A percentile compares a stretch with the other conserved stretches of the same genome.
phyloP scores from a whole-genome alignment of 2,888 invertebrate genomes.

The Rhaphigaster nebulosa region DNA sequence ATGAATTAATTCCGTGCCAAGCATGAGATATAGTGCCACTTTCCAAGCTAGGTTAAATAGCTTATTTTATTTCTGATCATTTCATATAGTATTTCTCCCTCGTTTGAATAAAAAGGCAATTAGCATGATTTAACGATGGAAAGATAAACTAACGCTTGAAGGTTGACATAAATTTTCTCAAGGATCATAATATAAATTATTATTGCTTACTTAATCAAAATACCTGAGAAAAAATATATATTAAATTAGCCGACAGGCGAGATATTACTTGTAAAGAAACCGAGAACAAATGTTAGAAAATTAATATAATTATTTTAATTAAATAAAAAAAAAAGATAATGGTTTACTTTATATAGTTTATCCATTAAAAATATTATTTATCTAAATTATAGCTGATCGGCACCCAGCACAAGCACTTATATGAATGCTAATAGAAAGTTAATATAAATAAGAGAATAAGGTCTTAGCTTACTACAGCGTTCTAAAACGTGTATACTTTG shows the following conservation, averaged over 20 bases:
- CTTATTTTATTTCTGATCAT: slow-evolving; percentile 21
- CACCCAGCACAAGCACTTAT: no score
- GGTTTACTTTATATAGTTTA: not conserved
- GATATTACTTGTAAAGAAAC: not conserved
- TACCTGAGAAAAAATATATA: not conserved
- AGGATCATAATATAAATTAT: slow-evolving; percentile 19
- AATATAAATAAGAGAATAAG: no score
- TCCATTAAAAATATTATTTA: no score
- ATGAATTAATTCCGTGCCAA: not conserved
- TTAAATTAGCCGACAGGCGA: not conserved
- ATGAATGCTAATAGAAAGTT: no score
- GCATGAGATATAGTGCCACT: not conserved
- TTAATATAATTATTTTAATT: not conserved
- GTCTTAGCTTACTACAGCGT: no score
- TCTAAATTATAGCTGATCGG: no score
- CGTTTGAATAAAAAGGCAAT: slow-evolving; percentile 36
- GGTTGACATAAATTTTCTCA: slow-evolving; percentile 12
- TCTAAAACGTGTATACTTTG: no score
- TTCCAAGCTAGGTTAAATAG: not conserved
- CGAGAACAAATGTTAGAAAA: not conserved
- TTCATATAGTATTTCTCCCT: slow-evolving; percentile 4
- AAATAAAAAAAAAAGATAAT: not conserved
- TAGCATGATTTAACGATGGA: not conserved
- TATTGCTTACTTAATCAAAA: not conserved
- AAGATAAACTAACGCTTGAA: not conserved